Conservation (phyloP, 2,797 vertebrate species). For the Peromyscus eremicus region DNA sequence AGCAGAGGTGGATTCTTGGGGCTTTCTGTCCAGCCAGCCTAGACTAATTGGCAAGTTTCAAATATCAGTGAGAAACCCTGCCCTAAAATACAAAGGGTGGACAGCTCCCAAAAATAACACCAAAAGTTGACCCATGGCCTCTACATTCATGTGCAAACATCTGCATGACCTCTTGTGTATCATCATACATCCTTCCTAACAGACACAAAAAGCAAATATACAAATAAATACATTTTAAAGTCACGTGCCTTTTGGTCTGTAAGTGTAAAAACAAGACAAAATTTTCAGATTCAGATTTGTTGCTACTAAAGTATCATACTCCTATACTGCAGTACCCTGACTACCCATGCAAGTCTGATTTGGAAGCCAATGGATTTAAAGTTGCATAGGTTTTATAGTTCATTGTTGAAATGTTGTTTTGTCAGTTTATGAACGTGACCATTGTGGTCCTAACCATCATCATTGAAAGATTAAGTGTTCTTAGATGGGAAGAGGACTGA, state of each 20-base stretch:
- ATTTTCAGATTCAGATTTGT: constrained; percentile 39
- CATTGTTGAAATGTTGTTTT: constrained; percentile 19
- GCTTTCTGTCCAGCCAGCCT: not conserved
- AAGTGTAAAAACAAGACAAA: constrained; percentile 22
- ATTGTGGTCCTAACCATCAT: not conserved
- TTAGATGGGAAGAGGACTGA: constrained; percentile 41
- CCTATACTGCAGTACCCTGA: not conserved
- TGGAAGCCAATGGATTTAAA: not conserved
- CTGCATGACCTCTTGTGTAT: not conserved
- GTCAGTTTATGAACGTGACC: not conserved
- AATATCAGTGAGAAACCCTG: not conserved
- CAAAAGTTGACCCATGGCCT: not conserved
- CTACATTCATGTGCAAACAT: not conserved
- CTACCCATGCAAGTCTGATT: not conserved
- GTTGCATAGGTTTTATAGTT: not conserved
- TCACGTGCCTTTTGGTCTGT: not conserved
- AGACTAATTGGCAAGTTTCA: not conserved
- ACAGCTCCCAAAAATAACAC: not conserved
- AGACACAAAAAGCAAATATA: not conserved
- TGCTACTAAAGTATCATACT: not conserved
- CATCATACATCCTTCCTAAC: not conserved
- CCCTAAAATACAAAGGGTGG: not conserved
- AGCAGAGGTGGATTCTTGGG: not conserved
- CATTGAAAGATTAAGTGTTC: not conserved
- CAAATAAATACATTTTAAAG: not conserved